Percentiles rank a stretch among this genome's conserved stretches.
These are phyloP conservation scores for Dysdera silvatica DNA, from an alignment of 1,140 invertebrate genomes.

Conservation along the genomic window DNA sequence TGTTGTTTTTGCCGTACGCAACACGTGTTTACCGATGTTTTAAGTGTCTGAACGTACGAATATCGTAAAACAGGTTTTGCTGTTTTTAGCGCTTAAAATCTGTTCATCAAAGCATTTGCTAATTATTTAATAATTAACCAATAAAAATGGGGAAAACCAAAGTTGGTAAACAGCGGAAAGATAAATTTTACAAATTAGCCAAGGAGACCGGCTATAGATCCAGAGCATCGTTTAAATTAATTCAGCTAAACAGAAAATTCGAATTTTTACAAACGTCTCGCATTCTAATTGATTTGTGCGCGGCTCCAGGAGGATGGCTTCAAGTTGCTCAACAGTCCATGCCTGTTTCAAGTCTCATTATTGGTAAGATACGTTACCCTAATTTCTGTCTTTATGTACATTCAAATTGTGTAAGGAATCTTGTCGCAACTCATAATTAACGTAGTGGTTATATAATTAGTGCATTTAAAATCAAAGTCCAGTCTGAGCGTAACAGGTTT, in stretches of 20 bases:
- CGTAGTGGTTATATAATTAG: too few species aligned
- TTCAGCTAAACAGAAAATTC: slow-evolving; percentile 95
- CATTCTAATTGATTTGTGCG: slow-evolving; percentile 96
- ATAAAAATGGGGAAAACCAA: slow-evolving; percentile 86
- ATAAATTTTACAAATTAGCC: slow-evolving; percentile 97
- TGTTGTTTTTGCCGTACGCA: too few species aligned
- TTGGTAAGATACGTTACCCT: slow-evolving; percentile 50
- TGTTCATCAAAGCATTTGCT: too few species aligned
- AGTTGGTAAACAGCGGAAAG: slow-evolving; percentile 93
- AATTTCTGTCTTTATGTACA: not conserved
- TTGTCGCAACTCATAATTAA: too few species aligned
- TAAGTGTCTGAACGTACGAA: too few species aligned
- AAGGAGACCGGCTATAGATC: slow-evolving; percentile 98
- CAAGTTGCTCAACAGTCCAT: slow-evolving; percentile 98
- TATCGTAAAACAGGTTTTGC: too few species aligned
- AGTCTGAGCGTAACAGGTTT: too few species aligned
- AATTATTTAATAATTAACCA: not conserved
- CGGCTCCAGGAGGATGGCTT: slow-evolving; percentile 99
- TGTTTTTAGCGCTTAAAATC: too few species aligned
- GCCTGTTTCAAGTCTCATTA: slow-evolving; percentile 89
- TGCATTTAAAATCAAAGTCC: too few species aligned
- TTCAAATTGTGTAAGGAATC: too few species aligned
- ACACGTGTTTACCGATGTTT: too few species aligned
- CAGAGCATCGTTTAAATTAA: slow-evolving; percentile 95
- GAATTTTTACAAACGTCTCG: slow-evolving; percentile 91